Base-by-base conservation (phyloP, 23 tunicate genomes). In the Trididemnum miniatum region DNA sequence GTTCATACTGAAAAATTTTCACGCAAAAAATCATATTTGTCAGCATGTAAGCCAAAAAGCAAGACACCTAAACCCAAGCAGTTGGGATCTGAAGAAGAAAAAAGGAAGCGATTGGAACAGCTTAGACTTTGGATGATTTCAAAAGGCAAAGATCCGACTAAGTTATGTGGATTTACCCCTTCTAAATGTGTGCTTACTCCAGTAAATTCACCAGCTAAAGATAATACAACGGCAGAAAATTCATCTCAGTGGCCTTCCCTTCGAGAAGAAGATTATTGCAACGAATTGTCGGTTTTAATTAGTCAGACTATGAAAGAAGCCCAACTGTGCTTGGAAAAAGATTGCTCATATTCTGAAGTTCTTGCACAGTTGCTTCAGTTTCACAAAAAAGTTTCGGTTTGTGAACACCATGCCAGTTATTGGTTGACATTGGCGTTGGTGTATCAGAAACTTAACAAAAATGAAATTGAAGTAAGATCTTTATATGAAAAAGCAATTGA, bases 71-170 rank as follows among this genome's bases (percentile, higher is more conserved):
- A 38, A 15, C 59, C 20, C 5, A 73, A 73, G 38, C 20, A 26
- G 18, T 20, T 30, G 4, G 79, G 59, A 20, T 15, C 79, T 37
- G 32, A 22, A 9, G 29, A 38, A 38, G 79, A 73, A 39, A 73
- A 40, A 39, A 5, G 20, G 32, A 57, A 73, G 30, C 57, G 79
- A 1, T 24, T 73, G 39, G 82, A 77, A 77, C 82, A 79, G 36
- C 71, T 86, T 2, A 51, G 72, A 9, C 20, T 28, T 31, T 86
- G 90, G 90, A 39, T 86, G 90, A 51, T 71, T 0, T 27, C 79
- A n/a, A 86, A 79, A 79, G 90, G 90, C 5, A 86, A 86, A 71
- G 82, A 79, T 31, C 84, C 90, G 20, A 77, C 29, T 1, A 76
- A 63, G 30, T 44, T 76, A 36, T 26, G 49, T 65, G 90, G 90